These are phyloP conservation scores for Holotrichia oblita DNA, from an alignment of 1,140 invertebrate genomes.

Conservation along the genomic window DNA sequence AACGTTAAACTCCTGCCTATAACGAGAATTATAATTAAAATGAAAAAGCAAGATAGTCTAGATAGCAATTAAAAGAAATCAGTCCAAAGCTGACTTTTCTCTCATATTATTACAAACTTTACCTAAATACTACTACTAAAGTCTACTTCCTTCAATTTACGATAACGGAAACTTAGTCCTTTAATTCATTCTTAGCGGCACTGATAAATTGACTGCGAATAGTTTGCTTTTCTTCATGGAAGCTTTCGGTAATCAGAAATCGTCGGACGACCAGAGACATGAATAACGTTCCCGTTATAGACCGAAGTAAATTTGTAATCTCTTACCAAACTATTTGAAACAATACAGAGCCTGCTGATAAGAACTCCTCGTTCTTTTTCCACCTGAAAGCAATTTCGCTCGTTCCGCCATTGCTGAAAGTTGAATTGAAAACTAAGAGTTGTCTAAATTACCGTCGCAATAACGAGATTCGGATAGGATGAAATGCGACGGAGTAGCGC, in stretches of 20 bases:
- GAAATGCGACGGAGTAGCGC: neutral
- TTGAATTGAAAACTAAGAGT: conserved; percentile 29
- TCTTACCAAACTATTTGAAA: conserved; percentile 21
- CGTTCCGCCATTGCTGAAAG: neutral
- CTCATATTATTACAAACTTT: neutral
- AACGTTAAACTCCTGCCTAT: too few relatives aligned
- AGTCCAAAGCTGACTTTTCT: neutral
- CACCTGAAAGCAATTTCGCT: conserved; percentile 4
- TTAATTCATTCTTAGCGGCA: neutral
- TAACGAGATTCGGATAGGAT: neutral
- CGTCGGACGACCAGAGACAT: neutral
- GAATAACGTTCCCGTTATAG: neutral
- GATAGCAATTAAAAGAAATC: neutral
- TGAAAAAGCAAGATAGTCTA: too few relatives aligned
- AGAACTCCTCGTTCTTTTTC: conserved; percentile 22
- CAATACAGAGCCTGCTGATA: conserved; percentile 12
- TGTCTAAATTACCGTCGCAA: conserved; percentile 5
- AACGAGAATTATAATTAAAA: too few relatives aligned
- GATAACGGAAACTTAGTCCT: neutral
- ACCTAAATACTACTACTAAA: conserved; percentile 2
- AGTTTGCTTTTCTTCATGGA: neutral
- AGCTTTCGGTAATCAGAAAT: conserved; percentile 30
- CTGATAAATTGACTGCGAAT: conserved; percentile 24
- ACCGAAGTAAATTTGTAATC: conserved; percentile 26
- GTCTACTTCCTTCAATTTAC: neutral